Base-by-base conservation (phyloP, 2,888 invertebrate genomes). In the Ceramica pisi region DNA sequence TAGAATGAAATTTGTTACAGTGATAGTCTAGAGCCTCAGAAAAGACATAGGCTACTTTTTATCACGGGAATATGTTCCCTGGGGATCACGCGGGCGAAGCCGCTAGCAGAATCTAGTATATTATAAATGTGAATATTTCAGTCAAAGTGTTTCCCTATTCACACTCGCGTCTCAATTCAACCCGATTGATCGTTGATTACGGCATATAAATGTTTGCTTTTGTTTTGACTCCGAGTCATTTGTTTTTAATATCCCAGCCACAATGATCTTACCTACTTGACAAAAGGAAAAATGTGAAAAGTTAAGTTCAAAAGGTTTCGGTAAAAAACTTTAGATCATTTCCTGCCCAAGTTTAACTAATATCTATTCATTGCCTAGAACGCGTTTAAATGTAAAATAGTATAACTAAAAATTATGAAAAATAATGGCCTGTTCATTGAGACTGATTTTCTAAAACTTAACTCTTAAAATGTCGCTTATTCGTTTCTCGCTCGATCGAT, bases 371-470 rank as follows among this genome's bases (percentile, higher is more conserved):
- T 83, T 85, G 86, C 87, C 85, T 88, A 84, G 74, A 83, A 82
- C 80, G 85, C 86, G 86, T 89, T 67, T 83, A 81, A 86, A 87
- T 88, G 80, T 91, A 89, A 87, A 87, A 89, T 90, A 92, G 86
- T 88, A 80, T 91, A 91, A 89, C 86, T 88, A 89, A 90, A 90
- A 92, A 88, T 90, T 91, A 91, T 90, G 85, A 86, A 90, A 91
- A 93, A 92, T 88, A 92, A 95, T 92, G 95, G 95, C 95, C 95
- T 95, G 95, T 94, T 94, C 92, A 90, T 94, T 94, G 95, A 95
- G 95, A 95, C 95, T 95, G 95, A 95, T 95, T 95, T 95, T 95
- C 93, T 97, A 92, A 93, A 92, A 90, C 90, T 91, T 93, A 87
- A 92, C 91, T 93, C 92, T 93, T 91, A 92, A 91, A 90, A 88